A percentile compares a stretch with the other conserved stretches of the same genome.
Evolutionary conservation across 1,140 invertebrate genomes (phyloP).

Genomic region (Dreissena polymorpha): DNA sequence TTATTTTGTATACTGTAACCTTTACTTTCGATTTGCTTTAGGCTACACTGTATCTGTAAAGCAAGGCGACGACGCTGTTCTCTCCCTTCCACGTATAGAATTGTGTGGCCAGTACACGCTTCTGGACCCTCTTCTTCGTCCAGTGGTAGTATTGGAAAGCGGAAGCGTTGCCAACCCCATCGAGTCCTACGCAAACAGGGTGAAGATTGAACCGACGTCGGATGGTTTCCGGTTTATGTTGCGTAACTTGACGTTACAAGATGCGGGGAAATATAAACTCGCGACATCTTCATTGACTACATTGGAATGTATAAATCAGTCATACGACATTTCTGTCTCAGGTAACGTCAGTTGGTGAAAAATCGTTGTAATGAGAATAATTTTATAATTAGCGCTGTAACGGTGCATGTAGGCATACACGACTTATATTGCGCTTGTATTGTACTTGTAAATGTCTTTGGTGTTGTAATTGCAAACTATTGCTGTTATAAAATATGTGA

Average conservation of each 20-base stretch:
- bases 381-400: not conserved
- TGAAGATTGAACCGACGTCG: not conserved
- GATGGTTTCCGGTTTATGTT: conserved; percentile 27
- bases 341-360: conserved; percentile 8
- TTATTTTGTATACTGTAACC: too few relatives aligned
- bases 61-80: not conserved
- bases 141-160: conserved; percentile 13
- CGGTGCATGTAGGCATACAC: not conserved
- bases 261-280: conserved; percentile 17
- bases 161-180: conserved; percentile 7
- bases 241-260: not conserved
- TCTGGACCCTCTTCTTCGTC: conserved; percentile 1
- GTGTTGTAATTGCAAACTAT: not conserved
- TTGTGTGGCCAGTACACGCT: conserved; percentile 31
- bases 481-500: not conserved
- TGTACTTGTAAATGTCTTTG: not conserved
- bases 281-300: conserved; percentile 5
- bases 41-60: not conserved
- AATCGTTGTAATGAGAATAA: not conserved
- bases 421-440: not conserved
- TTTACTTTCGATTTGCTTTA: too few relatives aligned
- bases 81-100: conserved; percentile 5
- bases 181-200: not conserved
- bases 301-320: not conserved
- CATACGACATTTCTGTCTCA: conserved; percentile 4